A percentile compares a stretch with the other conserved stretches of the same genome.
Conservation (phyloP, 2,797 vertebrate species). For the Neosalanx taihuensis region DNA sequence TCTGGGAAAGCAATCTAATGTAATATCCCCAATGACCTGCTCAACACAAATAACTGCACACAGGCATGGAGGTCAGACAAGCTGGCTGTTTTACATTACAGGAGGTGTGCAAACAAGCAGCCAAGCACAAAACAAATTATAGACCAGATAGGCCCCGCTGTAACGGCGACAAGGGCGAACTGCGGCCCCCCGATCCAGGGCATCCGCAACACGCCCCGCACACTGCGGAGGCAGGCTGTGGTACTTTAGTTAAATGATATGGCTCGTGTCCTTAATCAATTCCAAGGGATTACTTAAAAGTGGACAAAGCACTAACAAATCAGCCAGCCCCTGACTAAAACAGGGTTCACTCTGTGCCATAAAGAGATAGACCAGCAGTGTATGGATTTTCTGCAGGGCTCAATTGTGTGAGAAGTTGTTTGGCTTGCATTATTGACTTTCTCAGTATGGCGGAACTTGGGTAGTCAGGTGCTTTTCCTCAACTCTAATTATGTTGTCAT, state of each 20-base stretch:
- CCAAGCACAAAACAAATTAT: constrained; percentile 67
- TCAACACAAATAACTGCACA: constrained; percentile 66
- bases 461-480: constrained; percentile 91
- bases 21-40: constrained; percentile 68
- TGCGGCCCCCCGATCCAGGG: constrained; percentile 24
- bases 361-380: constrained; percentile 79
- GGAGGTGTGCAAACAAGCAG: constrained; percentile 63
- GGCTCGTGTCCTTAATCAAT: constrained; percentile 63
- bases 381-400: constrained; percentile 93
- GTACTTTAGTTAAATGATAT: constrained; percentile 49
- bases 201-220: constrained; percentile 40
- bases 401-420: constrained; percentile 99
- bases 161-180: constrained; percentile 56
- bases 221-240: constrained; percentile 38
- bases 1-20: constrained; percentile 75
- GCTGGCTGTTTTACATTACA: constrained; percentile 59
- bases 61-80: constrained; percentile 57
- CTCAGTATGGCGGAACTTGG: constrained; percentile 84
- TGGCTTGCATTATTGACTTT: constrained; percentile 95
- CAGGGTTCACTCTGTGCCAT: constrained; percentile 69
- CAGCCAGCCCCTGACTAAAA: constrained; percentile 55
- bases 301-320: constrained; percentile 68
- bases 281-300: constrained; percentile 72
- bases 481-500: constrained; percentile 97
- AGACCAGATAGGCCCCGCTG: constrained; percentile 39